Base-by-base conservation (phyloP, 2,888 invertebrate species). In the Blastobasis lacticolella region DNA sequence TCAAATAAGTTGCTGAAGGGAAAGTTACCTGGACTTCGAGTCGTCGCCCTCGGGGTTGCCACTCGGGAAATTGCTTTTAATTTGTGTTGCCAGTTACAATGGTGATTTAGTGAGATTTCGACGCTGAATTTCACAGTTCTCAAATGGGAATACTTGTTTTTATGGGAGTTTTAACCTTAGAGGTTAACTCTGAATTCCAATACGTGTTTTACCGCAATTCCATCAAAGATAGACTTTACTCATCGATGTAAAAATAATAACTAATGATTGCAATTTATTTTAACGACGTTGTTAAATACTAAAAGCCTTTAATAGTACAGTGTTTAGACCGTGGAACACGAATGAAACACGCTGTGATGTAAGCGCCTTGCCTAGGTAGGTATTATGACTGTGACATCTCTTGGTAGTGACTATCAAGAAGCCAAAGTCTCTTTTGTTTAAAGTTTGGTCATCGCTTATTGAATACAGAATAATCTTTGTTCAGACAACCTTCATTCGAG, bases 391-490 rank as follows among this genome's bases (percentile, higher is more conserved):
- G 23, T 23, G 41, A 41, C 9, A 8, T 41, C 8, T 41, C 41
- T 8, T 41, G 7, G 8, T 41, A 41, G 9, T 41, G 1, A 41
- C 7, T 41, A 8, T 46, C 38, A 46, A 46, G n/a, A 38, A 46
- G 46, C 10, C 37, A 46, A 46, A 6, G 8, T 10, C 7, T 46
- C 46, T 46, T 46, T 46, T 46, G 46, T n/a, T 45, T 7, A 48
- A 40, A 49, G 43, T 49, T 46, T 46, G 37, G 46, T 38, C 46
- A 46, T 38, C 38, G 37, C 45, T 57, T 55, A 57, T 55, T 54
- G 60, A 62, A 64, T 66, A 65, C 62, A 63, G 23, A 68, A 66
- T 59, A 55, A 53, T 58, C 54, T 57, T 59, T 58, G 57, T 57
- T 51, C 52, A 46, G 23, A 42, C 55, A 60, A 58, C 67, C 66